Evolutionary conservation across 2,113 vertebrate genomes (phyloP).

Genomic region (Psittacara wagleri): DNA sequence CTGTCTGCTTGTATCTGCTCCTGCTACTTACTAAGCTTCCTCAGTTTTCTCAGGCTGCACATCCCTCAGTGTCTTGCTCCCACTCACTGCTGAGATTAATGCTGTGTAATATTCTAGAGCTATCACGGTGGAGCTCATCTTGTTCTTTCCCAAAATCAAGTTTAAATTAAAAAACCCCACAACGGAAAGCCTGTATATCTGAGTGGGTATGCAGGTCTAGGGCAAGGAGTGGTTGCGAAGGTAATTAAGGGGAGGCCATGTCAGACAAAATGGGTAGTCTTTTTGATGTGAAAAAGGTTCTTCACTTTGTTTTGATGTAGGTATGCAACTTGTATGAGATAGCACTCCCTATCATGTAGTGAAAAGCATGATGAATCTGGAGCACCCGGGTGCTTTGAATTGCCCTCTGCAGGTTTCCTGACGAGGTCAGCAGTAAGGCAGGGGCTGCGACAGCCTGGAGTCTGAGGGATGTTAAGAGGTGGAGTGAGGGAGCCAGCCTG

Average conservation of each 20-base stretch:
- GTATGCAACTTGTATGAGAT: background rate
- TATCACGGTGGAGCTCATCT: conserved; percentile 30
- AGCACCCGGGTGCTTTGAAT: background rate
- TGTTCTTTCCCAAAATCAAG: background rate
- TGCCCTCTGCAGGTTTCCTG: background rate
- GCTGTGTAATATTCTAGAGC: conserved; percentile 43
- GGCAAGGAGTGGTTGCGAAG: background rate
- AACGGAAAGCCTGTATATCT: background rate
- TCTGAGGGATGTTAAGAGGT: background rate
- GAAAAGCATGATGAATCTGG: background rate
- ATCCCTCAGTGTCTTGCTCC: conserved; percentile 39
- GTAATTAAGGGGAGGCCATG: background rate
- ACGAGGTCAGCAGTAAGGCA: background rate
- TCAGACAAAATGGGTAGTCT: background rate
- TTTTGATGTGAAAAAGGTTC: background rate
- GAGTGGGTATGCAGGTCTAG: background rate
- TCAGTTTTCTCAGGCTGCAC: background rate
- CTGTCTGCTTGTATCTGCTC: conserved; percentile 19
- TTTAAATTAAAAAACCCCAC: background rate
- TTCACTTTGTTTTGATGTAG: background rate
- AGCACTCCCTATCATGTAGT: background rate
- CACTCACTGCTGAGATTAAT: conserved; percentile 59
- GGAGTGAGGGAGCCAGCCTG: background rate
- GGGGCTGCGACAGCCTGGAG: background rate
- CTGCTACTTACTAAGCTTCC: background rate